These are phyloP conservation scores for Parapsyche elsis DNA, from an alignment of 1,140 invertebrate species.

Conservation along the genomic window DNA sequence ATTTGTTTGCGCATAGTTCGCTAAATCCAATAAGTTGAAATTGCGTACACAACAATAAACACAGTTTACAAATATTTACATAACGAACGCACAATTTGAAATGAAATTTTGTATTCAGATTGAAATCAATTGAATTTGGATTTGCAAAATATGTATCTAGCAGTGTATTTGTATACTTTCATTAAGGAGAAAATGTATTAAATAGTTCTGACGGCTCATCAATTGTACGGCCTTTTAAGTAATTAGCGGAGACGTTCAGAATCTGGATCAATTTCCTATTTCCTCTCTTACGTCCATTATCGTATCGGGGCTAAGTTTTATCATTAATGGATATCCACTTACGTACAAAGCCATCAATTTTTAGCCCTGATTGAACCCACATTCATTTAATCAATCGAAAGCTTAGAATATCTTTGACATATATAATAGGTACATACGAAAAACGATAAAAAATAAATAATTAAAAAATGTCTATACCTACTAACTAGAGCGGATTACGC, in stretches of 20 bases:
- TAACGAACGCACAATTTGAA: neutral
- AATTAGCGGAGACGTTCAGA: constrained; percentile 27
- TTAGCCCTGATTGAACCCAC: too few relatives aligned
- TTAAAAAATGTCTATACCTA: too few relatives aligned
- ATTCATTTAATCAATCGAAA: too few relatives aligned
- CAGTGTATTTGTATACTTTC: neutral
- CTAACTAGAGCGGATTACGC: too few relatives aligned
- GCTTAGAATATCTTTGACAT: too few relatives aligned
- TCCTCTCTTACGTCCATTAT: constrained; percentile 14
- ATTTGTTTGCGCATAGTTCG: constrained; percentile 30
- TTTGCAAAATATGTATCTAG: too few relatives aligned
- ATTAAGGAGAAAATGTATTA: neutral
- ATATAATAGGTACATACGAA: too few relatives aligned
- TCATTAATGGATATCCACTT: constrained; percentile 20
- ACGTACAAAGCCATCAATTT: neutral
- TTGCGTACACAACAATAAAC: neutral
- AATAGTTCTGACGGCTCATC: constrained; percentile 18
- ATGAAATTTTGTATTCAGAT: too few relatives aligned
- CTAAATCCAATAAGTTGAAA: constrained; percentile 15
- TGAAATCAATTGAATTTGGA: too few relatives aligned
- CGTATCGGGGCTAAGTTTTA: constrained; percentile 13
- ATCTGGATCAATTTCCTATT: constrained; percentile 30
- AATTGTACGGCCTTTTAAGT: constrained; percentile 23
- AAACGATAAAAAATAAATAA: too few relatives aligned
- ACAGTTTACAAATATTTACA: constrained; percentile 8